Base-by-base conservation (phyloP, 2,888 invertebrate genomes). In the Troides oblongomaculatus region DNA sequence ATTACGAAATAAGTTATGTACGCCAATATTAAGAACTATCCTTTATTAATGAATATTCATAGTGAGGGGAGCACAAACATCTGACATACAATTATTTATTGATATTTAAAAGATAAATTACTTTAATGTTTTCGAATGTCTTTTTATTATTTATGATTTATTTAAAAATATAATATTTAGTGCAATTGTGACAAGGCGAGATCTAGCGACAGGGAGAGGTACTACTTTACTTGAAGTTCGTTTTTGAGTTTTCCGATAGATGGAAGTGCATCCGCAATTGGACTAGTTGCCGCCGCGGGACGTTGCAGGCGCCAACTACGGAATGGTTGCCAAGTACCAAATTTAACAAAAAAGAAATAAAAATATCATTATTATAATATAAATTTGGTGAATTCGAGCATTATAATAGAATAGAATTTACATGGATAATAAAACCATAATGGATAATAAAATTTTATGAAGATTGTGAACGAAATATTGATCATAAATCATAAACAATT, bases 201-300 rank as follows among this genome's bases (percentile, higher is more conserved):
- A 58, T 65, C 65, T 65, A 65, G 65, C 43, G 65, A 17, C 58
- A 8, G 5, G 21, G 21, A 7, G 10, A 8, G 14, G 43, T 25
- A 65, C 14, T 10, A 58, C 18, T 14, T 4, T 18, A 17, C 7
- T 50, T 8, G 7, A 17, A 8, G 23, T 57, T 14, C 10, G 57
- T n/a, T 1, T 39, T n/a, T 14, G 5, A 8, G n/a, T 43, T 39
- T 21, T 21, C 57, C 65, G 65, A 46, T 59, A 65, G 65, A 65
- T 65, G 65, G 65, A 18, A 58, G 43, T 25, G 43, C 10, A 59
- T 43, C 17, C 2, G 18, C 58, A 43, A 4, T 21, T 64, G 57
- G 58, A 58, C 39, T 14, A 18, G 12, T 12, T 43, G 39, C 17
- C 46, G 25, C 46, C 58, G 58, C 14, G 8, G 7, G 23, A 23